Evolutionary conservation across 2,797 vertebrate genomes (phyloP).

Genomic region (Acanthopagrus latus): DNA sequence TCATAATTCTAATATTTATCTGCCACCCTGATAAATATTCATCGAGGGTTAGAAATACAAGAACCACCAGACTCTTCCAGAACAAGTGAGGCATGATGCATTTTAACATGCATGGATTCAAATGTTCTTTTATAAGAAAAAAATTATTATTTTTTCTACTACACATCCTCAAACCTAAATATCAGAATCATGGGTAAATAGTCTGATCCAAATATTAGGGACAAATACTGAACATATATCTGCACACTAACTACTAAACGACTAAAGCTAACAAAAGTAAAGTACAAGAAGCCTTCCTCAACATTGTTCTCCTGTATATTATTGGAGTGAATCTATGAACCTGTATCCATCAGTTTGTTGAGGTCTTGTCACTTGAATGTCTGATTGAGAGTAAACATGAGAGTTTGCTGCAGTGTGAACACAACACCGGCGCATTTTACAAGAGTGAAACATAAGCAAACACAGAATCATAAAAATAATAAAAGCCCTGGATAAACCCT

Average conservation of each 20-base stretch:
- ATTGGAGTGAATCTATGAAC: neutral
- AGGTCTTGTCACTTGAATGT: slow-evolving; percentile 5
- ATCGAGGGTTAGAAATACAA: slow-evolving; percentile 16
- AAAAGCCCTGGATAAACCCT: slow-evolving; percentile 41
- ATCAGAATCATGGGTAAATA: too few species aligned
- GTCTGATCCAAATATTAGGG: too few species aligned
- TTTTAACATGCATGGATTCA: neutral
- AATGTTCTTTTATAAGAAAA: too few species aligned
- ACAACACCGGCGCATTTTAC: slow-evolving; percentile 2
- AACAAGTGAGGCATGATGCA: neutral
- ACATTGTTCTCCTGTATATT: too few species aligned
- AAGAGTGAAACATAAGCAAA: slow-evolving; percentile 2
- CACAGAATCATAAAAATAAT: slow-evolving; percentile 30
- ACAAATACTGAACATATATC: too few species aligned
- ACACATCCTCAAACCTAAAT: neutral
- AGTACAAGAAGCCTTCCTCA: too few species aligned
- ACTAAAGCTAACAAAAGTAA: too few species aligned
- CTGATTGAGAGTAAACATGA: neutral
- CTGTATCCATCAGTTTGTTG: neutral
- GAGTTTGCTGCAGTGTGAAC: neutral
- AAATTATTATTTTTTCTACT: too few species aligned
- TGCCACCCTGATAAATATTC: neutral
- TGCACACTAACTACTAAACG: too few species aligned
- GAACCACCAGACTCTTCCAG: slow-evolving; percentile 5
- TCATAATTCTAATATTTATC: too few species aligned